Percentiles rank a stretch among this genome's conserved stretches.
Evolutionary conservation across 2,113 vertebrate genomes (phyloP).

Genomic region (Gambusia affinis): DNA sequence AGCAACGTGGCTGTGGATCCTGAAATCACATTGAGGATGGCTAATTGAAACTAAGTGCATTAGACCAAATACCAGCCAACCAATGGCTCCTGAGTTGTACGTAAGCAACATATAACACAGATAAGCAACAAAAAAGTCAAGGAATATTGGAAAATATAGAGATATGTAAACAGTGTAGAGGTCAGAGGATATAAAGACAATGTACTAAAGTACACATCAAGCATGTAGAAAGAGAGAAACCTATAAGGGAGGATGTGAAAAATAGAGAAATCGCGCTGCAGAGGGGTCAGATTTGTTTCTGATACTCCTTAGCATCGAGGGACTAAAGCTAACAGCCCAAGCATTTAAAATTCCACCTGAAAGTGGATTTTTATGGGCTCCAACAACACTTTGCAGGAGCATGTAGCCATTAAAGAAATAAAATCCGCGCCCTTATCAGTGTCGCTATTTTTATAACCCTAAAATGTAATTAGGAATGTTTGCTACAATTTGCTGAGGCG

Average conservation of each 20-base stretch:
- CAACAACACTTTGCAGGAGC: slow-evolving; percentile 54
- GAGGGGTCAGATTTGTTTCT: slow-evolving; percentile 48
- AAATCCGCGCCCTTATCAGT: slow-evolving; percentile 68
- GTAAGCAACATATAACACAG: not conserved
- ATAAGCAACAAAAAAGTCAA: not conserved
- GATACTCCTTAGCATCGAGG: slow-evolving; percentile 42
- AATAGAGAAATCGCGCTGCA: slow-evolving; percentile 18
- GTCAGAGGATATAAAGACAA: not conserved
- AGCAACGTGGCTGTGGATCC: not conserved
- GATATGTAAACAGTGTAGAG: no score
- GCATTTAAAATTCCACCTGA: slow-evolving; percentile 39
- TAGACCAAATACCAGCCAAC: not conserved
- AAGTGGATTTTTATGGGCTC: slow-evolving; percentile 54
- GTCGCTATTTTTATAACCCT: slow-evolving; percentile 73
- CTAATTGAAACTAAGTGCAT: not conserved
- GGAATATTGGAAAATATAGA: not conserved
- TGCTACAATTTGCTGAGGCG: slow-evolving; percentile 61
- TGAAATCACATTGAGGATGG: not conserved
- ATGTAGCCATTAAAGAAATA: slow-evolving; percentile 56
- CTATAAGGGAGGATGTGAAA: not conserved
- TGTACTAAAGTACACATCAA: not conserved
- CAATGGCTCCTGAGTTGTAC: not conserved
- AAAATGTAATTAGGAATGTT: slow-evolving; percentile 62
- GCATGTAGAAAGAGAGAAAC: slow-evolving; percentile 7
- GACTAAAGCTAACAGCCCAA: slow-evolving; percentile 49